Percentiles rank a stretch among this genome's conserved stretches.
Conservation (phyloP, 1,140 invertebrate genomes). For the Drosophila erecta region DNA sequence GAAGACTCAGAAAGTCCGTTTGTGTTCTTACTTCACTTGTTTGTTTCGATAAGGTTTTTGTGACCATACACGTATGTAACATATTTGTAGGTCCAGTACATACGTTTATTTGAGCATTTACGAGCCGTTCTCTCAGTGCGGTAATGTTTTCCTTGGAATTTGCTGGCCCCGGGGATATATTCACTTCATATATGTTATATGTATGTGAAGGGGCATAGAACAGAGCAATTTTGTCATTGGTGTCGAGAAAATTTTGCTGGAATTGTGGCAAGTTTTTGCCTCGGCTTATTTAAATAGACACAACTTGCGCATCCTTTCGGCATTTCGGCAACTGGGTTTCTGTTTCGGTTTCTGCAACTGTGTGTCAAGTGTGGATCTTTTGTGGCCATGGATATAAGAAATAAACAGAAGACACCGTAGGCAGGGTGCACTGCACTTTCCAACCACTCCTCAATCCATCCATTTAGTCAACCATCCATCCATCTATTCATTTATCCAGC, state of each 20-base stretch:
- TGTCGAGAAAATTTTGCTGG: conserved; percentile 18
- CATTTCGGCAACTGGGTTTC: conserved; percentile 1
- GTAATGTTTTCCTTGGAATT: conserved; percentile 45
- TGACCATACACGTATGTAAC: conserved; percentile 2
- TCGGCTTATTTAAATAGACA: conserved; percentile 51
- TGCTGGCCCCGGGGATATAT: conserved; percentile 19
- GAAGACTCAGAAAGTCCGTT: neutral
- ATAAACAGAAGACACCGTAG: conserved; percentile 40
- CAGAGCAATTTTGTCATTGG: conserved; percentile 42
- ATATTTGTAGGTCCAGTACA: neutral
- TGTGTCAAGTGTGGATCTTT: conserved; percentile 48
- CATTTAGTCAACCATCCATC: conserved; percentile 10
- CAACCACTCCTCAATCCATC: conserved; percentile 21
- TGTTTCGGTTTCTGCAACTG: conserved; percentile 4
- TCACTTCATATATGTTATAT: conserved; percentile 2
- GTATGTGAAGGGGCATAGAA: conserved; percentile 1
- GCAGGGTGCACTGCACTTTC: conserved; percentile 32
- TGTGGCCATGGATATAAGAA: conserved; percentile 39
- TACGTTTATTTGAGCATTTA: conserved; percentile 18
- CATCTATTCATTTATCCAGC: conserved; percentile 26
- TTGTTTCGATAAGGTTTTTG: conserved; percentile 26
- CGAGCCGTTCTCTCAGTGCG: conserved; percentile 41
- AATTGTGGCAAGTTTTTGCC: conserved; percentile 49
- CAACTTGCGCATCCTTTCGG: conserved; percentile 13
- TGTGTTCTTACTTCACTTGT: conserved; percentile 29